phyloP scores from a whole-genome alignment of 2,113 vertebrate species.

The Gambusia holbrooki region DNA sequence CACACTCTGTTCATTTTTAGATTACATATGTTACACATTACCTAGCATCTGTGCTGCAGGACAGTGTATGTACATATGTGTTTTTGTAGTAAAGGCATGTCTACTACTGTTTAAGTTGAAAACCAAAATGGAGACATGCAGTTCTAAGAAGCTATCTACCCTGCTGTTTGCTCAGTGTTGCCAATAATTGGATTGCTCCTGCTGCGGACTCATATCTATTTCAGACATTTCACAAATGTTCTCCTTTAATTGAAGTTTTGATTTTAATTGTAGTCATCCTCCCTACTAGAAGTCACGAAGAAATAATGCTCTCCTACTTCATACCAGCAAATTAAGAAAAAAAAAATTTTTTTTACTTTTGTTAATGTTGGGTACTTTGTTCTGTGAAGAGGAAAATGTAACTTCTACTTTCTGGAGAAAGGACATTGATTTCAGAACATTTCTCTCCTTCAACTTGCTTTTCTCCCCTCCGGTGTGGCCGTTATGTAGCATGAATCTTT shows the following conservation, averaged over 20 bases:
- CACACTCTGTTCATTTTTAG: no score
- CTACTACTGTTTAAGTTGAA: not conserved
- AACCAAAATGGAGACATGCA: not conserved
- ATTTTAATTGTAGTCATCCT: not conserved
- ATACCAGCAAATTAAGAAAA: not conserved
- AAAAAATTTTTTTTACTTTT: not conserved
- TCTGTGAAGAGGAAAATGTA: not conserved
- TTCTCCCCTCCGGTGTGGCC: slow-evolving; percentile 24
- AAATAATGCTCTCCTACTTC: not conserved
- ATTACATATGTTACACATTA: no score
- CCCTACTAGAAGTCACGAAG: not conserved
- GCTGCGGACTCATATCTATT: no score
- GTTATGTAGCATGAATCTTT: slow-evolving; percentile 66
- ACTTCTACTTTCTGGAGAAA: slow-evolving; percentile 14
- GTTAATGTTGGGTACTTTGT: not conserved
- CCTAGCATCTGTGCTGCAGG: not conserved
- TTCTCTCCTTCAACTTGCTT: slow-evolving; percentile 17
- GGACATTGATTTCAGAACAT: not conserved
- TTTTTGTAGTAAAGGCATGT: not conserved
- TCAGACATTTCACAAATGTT: not conserved
- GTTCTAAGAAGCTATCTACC: not conserved
- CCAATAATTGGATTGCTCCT: not conserved
- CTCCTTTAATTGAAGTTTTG: not conserved
- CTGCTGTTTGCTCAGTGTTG: not conserved
- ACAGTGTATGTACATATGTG: not conserved